Conservation (phyloP, 2,888 invertebrate species). For the Tortricodes alternella region DNA sequence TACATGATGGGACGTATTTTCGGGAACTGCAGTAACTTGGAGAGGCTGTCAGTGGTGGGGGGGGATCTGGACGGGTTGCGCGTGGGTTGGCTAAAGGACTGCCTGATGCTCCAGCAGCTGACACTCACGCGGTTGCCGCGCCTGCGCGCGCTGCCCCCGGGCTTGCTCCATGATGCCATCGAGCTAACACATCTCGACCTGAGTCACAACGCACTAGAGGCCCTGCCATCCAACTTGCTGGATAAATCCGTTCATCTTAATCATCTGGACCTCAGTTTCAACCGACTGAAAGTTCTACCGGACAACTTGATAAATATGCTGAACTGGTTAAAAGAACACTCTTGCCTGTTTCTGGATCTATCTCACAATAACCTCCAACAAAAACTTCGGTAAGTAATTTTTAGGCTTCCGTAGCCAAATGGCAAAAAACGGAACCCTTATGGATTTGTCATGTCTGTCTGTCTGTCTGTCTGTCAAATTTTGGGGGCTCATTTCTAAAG, state of each 20-base stretch:
- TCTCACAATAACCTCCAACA: too few species aligned
- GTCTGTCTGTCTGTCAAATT: too few species aligned
- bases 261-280: not conserved
- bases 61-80: not conserved
- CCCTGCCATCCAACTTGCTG: not conserved
- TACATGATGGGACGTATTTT: slow-evolving; percentile 4
- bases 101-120: not conserved
- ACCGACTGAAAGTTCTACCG: not conserved
- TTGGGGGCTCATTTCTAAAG: too few species aligned
- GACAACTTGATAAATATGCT: too few species aligned
- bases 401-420: too few species aligned
- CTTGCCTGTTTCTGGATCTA: too few species aligned
- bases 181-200: not conserved
- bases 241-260: not conserved
- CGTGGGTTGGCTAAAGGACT: slow-evolving; percentile 1
- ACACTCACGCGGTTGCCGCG: not conserved
- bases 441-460: too few species aligned
- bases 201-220: not conserved
- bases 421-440: too few species aligned
- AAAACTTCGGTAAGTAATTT: too few species aligned
- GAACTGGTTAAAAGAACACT: too few species aligned
- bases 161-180: not conserved
- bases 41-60: not conserved
- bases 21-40: slow-evolving; percentile 1
- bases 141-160: not conserved